Percentiles rank a stretch among this genome's conserved stretches.
These are phyloP conservation scores for Falco berigora DNA, from an alignment of 2,797 vertebrate genomes.

Conservation along the genomic window DNA sequence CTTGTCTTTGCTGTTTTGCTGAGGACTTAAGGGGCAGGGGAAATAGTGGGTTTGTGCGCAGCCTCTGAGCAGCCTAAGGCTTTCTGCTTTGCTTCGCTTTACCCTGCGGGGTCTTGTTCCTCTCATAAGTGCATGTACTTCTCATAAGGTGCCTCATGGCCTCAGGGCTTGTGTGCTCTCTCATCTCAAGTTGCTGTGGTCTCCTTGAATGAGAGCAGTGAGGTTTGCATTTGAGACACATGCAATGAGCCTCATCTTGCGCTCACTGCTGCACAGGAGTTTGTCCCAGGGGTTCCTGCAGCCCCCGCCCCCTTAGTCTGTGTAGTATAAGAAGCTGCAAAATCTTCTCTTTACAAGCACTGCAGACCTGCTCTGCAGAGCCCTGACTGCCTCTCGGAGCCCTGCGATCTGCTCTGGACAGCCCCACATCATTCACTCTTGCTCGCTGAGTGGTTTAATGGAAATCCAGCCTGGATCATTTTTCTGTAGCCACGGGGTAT, in stretches of 20 bases:
- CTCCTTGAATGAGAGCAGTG: rapidly evolving
- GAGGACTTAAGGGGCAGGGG: not conserved
- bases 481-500: not conserved
- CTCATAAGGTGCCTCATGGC: not conserved
- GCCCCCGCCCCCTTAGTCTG: not conserved
- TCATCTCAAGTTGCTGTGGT: rapidly evolving
- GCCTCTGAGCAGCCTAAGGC: not conserved
- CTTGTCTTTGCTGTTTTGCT: not conserved
- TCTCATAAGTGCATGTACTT: not conserved
- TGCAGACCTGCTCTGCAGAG: not conserved
- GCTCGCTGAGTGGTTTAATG: not conserved
- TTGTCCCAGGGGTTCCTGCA: not conserved
- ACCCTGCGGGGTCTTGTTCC: not conserved
- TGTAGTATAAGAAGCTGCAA: not conserved
- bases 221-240: not conserved
- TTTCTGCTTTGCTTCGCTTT: not conserved
- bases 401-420: not conserved
- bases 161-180: not conserved
- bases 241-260: rapidly evolving
- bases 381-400: not conserved
- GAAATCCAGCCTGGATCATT: not conserved
- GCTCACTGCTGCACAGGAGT: not conserved
- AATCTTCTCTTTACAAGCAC: not conserved
- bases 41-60: not conserved
- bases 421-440: not conserved